Percentiles rank a stretch among this genome's conserved stretches.
Evolutionary conservation across 2,113 vertebrate species (phyloP).

Genomic region (pig (Sus scrofa)): DNA sequence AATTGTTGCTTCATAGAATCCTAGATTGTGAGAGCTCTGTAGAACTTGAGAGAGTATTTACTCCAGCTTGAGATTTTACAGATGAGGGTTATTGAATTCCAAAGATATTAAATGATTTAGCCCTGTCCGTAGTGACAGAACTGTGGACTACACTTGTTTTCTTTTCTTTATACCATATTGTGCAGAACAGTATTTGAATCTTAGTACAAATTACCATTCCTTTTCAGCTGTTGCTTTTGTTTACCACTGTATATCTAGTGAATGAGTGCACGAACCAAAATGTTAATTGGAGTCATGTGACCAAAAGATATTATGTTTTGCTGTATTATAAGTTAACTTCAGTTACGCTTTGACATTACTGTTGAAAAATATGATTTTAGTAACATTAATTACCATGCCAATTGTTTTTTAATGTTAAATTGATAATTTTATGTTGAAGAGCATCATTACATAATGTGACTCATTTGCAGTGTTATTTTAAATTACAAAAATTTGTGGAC

Average conservation of each 20-base stretch:
- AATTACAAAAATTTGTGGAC: background rate
- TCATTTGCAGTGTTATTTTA: background rate
- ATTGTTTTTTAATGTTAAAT: slow-evolving; percentile 6
- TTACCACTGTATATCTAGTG: background rate
- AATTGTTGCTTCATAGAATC: background rate
- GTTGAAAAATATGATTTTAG: slow-evolving; percentile 37
- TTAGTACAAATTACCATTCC: background rate
- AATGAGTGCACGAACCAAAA: background rate
- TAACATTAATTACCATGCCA: background rate
- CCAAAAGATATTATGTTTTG: background rate
- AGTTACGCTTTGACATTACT: slow-evolving; percentile 32
- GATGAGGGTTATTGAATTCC: background rate
- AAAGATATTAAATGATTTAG: background rate
- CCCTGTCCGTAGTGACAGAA: background rate
- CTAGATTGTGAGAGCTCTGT: background rate
- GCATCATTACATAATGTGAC: background rate
- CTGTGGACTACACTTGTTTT: background rate
- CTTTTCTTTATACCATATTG: background rate
- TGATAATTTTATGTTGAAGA: slow-evolving; percentile 19
- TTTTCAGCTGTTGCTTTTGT: slow-evolving; percentile 25
- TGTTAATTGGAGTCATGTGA: background rate
- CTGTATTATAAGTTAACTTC: slow-evolving; percentile 56
- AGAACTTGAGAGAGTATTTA: background rate
- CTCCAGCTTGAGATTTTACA: background rate
- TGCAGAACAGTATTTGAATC: slow-evolving; percentile 38